A percentile compares a stretch with the other conserved stretches of the same genome.
Evolutionary conservation across 2,113 vertebrate genomes (phyloP).

Genomic region (Engystomops pustulosus): DNA sequence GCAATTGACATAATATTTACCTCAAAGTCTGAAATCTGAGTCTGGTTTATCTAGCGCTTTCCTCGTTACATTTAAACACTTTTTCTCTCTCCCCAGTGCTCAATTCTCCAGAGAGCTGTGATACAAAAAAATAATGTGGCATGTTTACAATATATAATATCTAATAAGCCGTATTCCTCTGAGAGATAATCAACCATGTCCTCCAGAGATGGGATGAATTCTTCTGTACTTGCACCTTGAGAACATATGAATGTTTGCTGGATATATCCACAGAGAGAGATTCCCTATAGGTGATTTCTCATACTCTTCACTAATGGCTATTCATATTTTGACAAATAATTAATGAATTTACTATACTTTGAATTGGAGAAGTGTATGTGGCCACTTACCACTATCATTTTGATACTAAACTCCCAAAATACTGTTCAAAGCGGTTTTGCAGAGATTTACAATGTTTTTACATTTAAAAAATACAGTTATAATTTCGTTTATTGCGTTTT

Average conservation of each 20-base stretch:
- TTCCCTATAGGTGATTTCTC: background rate
- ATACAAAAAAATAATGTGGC: conserved; percentile 25
- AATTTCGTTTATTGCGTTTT: too few relatives aligned
- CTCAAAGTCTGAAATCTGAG: background rate
- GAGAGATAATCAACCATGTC: background rate
- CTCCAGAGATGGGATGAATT: background rate
- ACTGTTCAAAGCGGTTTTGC: too few relatives aligned
- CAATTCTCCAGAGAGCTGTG: background rate
- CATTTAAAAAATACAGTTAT: too few relatives aligned
- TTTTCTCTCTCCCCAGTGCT: conserved; percentile 2
- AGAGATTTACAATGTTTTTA: too few relatives aligned
- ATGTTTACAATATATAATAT: conserved; percentile 26
- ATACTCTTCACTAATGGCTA: background rate
- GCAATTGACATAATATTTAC: conserved; percentile 1
- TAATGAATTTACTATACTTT: background rate
- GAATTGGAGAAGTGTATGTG: background rate
- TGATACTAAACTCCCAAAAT: too few relatives aligned
- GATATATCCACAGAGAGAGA: background rate
- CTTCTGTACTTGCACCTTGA: background rate
- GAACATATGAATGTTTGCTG: background rate
- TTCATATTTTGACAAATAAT: background rate
- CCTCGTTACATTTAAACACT: background rate
- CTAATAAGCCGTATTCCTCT: conserved; percentile 25
- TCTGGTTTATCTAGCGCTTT: background rate
- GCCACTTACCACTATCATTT: too few relatives aligned